phyloP scores from a whole-genome alignment of 2,888 invertebrate species.

The Oscheius sp. region DNA sequence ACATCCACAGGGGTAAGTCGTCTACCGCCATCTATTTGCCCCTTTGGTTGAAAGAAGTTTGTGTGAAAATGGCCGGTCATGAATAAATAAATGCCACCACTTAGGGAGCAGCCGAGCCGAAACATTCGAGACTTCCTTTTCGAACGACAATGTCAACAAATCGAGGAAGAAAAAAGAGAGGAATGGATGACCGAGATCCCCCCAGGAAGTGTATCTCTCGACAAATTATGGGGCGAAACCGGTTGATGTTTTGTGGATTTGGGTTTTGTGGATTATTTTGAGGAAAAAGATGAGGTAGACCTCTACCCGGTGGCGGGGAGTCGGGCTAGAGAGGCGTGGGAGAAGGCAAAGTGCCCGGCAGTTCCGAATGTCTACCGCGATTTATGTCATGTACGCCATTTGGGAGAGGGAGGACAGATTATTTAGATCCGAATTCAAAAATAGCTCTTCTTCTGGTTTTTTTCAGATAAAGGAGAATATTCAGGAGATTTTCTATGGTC shows the following conservation, averaged over 20 bases:
- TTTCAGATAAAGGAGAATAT: no score
- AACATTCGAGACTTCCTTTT: constrained; percentile 9
- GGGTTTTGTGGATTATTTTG: background rate
- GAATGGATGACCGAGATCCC: background rate
- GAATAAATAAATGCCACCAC: constrained; percentile 33
- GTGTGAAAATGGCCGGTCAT: constrained; percentile 35
- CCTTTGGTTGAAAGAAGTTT: constrained; percentile 16
- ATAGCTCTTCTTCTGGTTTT: no score
- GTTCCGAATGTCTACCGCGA: constrained; percentile 23
- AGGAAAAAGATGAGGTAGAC: background rate
- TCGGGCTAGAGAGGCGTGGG: background rate
- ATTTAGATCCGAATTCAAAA: no score
- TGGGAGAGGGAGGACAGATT: no score
- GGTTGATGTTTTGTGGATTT: constrained; percentile 20
- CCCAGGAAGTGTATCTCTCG: background rate
- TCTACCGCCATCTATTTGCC: background rate
- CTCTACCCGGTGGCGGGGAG: background rate
- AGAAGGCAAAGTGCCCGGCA: constrained; percentile 2
- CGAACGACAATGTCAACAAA: background rate
- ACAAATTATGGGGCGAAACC: constrained; percentile 4
- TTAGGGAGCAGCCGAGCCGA: constrained; percentile 29
- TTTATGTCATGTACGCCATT: constrained; percentile 31
- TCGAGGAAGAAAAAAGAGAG: background rate
- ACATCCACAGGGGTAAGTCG: no score
- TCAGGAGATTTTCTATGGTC: no score